Percentiles rank a stretch among this genome's conserved stretches.
Conservation (phyloP, 2,888 invertebrate species). For the Pseudococcus longispinus region DNA sequence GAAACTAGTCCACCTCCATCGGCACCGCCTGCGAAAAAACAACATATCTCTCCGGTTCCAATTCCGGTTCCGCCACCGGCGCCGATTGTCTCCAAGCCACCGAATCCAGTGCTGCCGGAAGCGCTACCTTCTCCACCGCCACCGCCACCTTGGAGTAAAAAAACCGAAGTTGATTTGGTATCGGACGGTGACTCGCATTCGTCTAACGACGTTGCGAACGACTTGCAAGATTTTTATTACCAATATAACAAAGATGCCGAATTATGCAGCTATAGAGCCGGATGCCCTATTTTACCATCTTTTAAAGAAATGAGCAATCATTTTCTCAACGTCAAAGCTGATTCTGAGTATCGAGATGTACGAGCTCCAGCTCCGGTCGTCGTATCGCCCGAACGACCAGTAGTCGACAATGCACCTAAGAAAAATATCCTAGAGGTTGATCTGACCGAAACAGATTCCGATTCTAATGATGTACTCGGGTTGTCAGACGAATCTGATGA, state of each 20-base stretch:
- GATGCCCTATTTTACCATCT: not conserved
- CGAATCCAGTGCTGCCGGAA: not conserved
- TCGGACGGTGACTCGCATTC: not conserved
- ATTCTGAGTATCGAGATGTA: not conserved
- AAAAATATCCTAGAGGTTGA: slow-evolving; percentile 40
- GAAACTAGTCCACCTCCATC: not conserved
- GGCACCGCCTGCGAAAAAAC: not conserved
- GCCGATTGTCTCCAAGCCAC: not conserved
- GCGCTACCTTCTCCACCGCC: not conserved
- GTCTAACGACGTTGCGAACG: not conserved
- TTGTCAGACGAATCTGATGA: not conserved
- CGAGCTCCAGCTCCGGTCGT: not conserved
- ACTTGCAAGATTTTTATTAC: slow-evolving; percentile 33
- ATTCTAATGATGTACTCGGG: not conserved
- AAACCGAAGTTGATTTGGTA: not conserved
- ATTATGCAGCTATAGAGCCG: not conserved
- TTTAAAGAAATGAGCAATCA: not conserved
- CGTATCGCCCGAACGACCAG: not conserved
- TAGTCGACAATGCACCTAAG: not conserved
- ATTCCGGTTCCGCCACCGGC: not conserved
- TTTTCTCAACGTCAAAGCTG: not conserved
- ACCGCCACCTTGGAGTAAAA: not conserved
- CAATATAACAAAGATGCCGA: slow-evolving; percentile 17
- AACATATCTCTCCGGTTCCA: not conserved
- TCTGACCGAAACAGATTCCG: slow-evolving; percentile 40